phyloP scores from a whole-genome alignment of 2,888 invertebrate species.

The Scaptomyza cyrtandrae region DNA sequence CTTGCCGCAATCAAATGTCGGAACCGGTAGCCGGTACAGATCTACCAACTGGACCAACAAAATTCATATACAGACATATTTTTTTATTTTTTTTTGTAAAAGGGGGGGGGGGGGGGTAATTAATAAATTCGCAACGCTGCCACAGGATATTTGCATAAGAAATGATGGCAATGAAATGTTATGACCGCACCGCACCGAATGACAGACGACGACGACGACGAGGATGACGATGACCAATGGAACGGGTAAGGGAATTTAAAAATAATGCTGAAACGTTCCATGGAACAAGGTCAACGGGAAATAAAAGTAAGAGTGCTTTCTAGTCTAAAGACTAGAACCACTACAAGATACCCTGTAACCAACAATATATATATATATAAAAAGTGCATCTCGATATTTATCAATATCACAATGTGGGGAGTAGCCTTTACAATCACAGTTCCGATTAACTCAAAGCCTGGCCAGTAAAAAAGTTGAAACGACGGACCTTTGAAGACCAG shows the following conservation, averaged over 20 bases:
- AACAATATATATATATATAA: neutral
- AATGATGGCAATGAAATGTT: constrained; percentile 82
- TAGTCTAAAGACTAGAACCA: neutral
- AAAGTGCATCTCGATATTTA: too few relatives aligned
- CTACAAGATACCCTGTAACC: neutral
- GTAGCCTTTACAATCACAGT: too few relatives aligned
- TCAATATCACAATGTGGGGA: too few relatives aligned
- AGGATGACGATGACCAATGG: constrained; percentile 17
- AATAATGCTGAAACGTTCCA: constrained; percentile 10
- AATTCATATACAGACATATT: constrained; percentile 5
- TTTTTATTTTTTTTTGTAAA: constrained; percentile 3
- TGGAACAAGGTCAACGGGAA: constrained; percentile 43
- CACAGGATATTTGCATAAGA: constrained; percentile 82
- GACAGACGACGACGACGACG: constrained; percentile 64
- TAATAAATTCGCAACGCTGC: constrained; percentile 81
- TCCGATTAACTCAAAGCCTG: too few relatives aligned
- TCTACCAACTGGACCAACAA: constrained; percentile 17
- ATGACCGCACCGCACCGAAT: constrained; percentile 73
- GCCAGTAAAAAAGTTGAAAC: neutral
- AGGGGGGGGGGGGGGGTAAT: constrained; percentile 70
- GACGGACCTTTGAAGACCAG: constrained; percentile 6
- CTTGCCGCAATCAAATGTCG: constrained; percentile 14
- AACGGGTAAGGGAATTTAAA: constrained; percentile 11
- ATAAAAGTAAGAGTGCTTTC: neutral
- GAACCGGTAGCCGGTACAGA: constrained; percentile 51